These are phyloP conservation scores for Dyspetes luteomarginatus DNA, from an alignment of 2,888 invertebrate genomes.

Conservation along the genomic window DNA sequence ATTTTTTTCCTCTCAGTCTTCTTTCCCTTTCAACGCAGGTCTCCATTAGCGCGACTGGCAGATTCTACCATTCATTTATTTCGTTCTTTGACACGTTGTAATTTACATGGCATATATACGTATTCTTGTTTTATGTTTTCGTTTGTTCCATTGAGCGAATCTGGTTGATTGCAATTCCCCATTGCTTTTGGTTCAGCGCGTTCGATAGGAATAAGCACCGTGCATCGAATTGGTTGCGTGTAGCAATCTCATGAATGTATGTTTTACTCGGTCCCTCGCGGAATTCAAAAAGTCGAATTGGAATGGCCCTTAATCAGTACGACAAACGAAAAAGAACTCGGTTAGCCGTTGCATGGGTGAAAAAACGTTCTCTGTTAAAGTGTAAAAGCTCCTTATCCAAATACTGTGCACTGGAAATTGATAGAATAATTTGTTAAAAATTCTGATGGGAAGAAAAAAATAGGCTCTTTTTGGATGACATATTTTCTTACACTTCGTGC, in stretches of 20 bases:
- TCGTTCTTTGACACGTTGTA: neutral
- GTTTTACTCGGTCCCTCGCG: neutral
- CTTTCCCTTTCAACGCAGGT: slow-evolving; percentile 27
- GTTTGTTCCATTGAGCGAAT: slow-evolving; percentile 30
- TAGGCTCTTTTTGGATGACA: too few relatives aligned
- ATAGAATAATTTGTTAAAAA: neutral
- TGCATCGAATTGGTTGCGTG: slow-evolving; percentile 2
- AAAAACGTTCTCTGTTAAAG: neutral
- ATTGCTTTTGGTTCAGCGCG: neutral
- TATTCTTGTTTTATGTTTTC: slow-evolving; percentile 9
- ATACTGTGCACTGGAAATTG: neutral
- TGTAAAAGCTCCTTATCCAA: neutral
- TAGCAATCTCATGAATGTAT: slow-evolving; percentile 16
- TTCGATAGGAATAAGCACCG: neutral
- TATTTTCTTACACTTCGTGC: too few relatives aligned
- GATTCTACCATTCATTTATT: neutral
- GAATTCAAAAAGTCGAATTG: neutral
- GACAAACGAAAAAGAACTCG: neutral
- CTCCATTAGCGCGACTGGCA: neutral
- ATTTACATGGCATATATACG: neutral
- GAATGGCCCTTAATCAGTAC: too few relatives aligned
- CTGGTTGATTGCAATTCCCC: slow-evolving; percentile 13
- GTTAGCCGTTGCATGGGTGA: neutral
- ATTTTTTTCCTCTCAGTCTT: slow-evolving; percentile 17
- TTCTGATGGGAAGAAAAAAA: too few relatives aligned